phyloP scores from a whole-genome alignment of 2,888 invertebrate species.

The Zootermopsis nevadensis region DNA sequence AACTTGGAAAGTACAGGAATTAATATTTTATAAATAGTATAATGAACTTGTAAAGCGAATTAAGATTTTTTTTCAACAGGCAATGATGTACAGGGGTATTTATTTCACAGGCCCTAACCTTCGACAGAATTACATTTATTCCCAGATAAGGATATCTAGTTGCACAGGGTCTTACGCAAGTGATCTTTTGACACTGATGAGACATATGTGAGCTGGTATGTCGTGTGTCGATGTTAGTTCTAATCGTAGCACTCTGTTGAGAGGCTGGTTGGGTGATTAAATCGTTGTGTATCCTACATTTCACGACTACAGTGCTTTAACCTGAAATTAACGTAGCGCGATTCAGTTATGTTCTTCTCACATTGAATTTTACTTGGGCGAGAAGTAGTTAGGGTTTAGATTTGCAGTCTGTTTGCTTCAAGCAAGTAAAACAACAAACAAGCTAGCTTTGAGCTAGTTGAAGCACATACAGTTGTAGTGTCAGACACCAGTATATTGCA shows the following conservation, averaged over 20 bases:
- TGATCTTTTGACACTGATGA: neutral
- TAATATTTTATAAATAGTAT: too few relatives aligned
- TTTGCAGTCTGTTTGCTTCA: neutral
- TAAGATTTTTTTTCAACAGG: neutral
- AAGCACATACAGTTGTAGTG: neutral
- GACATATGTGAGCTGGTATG: neutral
- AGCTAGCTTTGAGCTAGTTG: constrained; percentile 4
- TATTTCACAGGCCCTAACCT: too few relatives aligned
- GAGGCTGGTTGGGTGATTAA: neutral
- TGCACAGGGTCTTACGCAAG: neutral
- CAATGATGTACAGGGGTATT: neutral
- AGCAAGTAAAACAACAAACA: neutral
- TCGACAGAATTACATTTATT: too few relatives aligned
- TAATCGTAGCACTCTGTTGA: neutral
- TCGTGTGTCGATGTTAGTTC: neutral
- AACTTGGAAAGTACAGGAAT: too few relatives aligned
- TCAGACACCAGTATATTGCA: neutral
- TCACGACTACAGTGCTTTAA: neutral
- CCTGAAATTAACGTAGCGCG: neutral
- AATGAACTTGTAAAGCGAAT: too few relatives aligned
- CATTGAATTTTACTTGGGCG: neutral
- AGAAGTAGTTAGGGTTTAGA: neutral
- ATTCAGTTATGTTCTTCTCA: neutral
- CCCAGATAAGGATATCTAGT: neutral
- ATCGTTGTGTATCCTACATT: neutral